Evolutionary conservation across 2,888 invertebrate genomes (phyloP).

Genomic region (Cataglyphis altisquamis): DNA sequence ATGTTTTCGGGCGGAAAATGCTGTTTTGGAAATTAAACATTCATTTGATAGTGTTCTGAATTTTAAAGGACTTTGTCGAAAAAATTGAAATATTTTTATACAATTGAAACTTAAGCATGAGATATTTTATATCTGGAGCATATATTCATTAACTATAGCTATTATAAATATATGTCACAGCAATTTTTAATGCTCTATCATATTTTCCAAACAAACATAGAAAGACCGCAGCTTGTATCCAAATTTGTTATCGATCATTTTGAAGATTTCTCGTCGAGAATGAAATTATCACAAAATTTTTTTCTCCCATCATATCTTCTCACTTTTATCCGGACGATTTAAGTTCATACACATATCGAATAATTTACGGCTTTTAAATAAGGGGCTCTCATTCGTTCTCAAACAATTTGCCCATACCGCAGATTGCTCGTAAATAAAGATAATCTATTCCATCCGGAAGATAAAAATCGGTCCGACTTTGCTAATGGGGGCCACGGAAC

Average conservation of each 20-base stretch:
- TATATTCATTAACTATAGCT: not conserved
- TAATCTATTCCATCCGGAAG: conserved; percentile 86
- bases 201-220: not conserved
- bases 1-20: conserved; percentile 25
- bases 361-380: conserved; percentile 86
- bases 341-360: conserved; percentile 77
- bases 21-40: not conserved
- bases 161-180: not conserved
- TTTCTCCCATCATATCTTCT: conserved; percentile 25
- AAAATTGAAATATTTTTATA: not conserved
- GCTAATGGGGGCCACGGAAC: conserved; percentile 43
- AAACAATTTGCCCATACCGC: conserved; percentile 85
- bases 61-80: not conserved
- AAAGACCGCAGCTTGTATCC: not conserved
- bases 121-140: not conserved
- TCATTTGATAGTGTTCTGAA: not conserved
- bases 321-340: conserved; percentile 47
- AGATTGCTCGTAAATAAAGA: conserved; percentile 86
- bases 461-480: conserved; percentile 82
- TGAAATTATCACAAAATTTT: conserved; percentile 4
- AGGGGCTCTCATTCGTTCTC: conserved; percentile 83
- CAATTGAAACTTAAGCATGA: not conserved
- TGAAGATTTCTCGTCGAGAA: not conserved
- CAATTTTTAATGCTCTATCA: not conserved
- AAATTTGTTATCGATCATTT: not conserved